Percentiles rank a stretch among this genome's conserved stretches.
Conservation (phyloP, 2,797 vertebrate species). For the Clamator glandarius region DNA sequence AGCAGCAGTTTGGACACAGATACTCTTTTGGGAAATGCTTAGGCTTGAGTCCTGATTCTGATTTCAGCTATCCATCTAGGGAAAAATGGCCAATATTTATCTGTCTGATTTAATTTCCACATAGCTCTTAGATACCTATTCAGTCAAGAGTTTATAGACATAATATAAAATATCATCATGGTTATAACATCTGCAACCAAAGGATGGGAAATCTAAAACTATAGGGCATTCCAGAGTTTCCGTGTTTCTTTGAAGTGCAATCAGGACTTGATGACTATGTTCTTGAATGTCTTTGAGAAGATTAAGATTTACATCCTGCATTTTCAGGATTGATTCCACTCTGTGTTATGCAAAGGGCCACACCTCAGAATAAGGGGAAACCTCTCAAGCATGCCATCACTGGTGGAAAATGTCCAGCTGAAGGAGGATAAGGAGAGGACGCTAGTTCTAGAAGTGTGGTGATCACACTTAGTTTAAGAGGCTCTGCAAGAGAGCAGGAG, state of each 20-base stretch:
- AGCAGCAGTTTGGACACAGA: neutral
- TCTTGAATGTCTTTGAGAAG: neutral
- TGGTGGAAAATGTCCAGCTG: neutral
- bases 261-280: fast-evolving
- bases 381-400: fast-evolving
- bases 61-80: neutral
- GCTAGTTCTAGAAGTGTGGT: neutral
- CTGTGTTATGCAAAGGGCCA: neutral
- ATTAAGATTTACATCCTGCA: neutral
- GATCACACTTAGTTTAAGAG: neutral
- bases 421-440: neutral
- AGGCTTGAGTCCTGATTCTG: neutral
- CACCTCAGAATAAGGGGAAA: neutral
- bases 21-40: neutral
- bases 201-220: neutral
- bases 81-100: neutral
- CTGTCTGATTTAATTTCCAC: neutral
- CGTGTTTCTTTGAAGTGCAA: neutral
- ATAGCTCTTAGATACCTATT: neutral
- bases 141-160: neutral
- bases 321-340: neutral
- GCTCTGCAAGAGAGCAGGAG: neutral
- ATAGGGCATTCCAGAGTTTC: neutral
- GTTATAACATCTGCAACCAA: neutral
- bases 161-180: neutral